phyloP scores from a whole-genome alignment of 2,113 vertebrate genomes.

The Ceyx melanurus region DNA sequence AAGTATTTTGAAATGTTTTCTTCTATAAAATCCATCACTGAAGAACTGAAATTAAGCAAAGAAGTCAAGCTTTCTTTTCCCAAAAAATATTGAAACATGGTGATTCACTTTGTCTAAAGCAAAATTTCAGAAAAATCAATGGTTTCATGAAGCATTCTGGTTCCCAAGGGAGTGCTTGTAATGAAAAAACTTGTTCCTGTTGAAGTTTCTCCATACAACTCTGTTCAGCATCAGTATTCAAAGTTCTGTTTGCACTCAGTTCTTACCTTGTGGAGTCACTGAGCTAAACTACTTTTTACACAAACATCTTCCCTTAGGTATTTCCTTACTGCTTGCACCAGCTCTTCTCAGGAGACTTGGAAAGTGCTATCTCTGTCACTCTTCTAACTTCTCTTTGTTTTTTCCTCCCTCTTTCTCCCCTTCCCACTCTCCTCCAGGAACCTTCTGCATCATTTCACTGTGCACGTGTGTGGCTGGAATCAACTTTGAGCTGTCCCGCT shows the following conservation, averaged over 20 bases:
- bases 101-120: background rate
- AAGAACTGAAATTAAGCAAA: background rate
- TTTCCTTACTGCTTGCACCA: background rate
- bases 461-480: constrained; percentile 97
- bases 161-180: background rate
- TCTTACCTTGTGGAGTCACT: background rate
- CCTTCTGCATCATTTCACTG: constrained; percentile 98
- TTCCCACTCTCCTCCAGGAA: constrained; percentile 79
- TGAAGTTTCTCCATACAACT: background rate
- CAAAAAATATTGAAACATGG: background rate
- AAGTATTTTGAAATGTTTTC: background rate
- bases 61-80: background rate
- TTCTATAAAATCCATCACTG: background rate
- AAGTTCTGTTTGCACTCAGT: background rate
- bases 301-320: background rate
- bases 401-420: background rate
- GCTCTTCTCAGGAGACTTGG: background rate
- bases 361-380: background rate
- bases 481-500: constrained; percentile 97
- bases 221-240: background rate
- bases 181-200: background rate
- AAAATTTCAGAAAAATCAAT: constrained; percentile 5
- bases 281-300: background rate
- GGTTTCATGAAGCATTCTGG: background rate
- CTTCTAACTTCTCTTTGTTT: constrained; percentile 53